phyloP scores from a whole-genome alignment of 2,888 invertebrate genomes.

The Empis livida region DNA sequence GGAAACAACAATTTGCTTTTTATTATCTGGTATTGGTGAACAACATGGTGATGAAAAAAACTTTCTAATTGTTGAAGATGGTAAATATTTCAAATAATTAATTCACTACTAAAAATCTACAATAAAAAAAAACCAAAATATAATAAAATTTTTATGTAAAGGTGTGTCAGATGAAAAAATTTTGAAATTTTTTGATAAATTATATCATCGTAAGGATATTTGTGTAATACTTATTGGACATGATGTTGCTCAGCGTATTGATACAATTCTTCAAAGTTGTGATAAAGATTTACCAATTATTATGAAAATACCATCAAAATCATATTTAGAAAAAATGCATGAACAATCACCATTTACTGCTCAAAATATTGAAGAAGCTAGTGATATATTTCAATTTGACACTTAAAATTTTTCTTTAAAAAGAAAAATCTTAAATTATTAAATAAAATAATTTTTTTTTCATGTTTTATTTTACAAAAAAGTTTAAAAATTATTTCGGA shows the following conservation, averaged over 20 bases:
- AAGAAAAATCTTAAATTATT: no score
- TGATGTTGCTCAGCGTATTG: background rate
- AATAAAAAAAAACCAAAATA: no score
- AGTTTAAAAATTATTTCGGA: no score
- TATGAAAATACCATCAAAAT: constrained; percentile 2
- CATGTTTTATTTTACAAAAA: no score
- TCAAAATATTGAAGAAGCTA: no score
- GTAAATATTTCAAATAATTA: background rate
- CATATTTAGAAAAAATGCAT: background rate
- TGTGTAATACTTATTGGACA: constrained; percentile 1
- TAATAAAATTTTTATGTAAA: no score
- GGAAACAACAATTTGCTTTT: constrained; percentile 2
- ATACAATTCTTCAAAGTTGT: background rate
- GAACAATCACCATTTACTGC: background rate
- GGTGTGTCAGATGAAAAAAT: background rate
- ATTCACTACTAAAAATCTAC: no score
- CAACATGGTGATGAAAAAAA: background rate
- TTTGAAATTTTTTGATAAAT: background rate
- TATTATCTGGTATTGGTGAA: constrained; percentile 2
- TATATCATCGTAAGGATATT: constrained; percentile 3
- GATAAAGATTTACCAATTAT: constrained; percentile 3
- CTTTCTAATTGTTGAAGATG: background rate
- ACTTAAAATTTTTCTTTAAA: no score
- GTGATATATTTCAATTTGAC: no score
- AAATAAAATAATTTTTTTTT: no score